A percentile compares a stretch with the other conserved stretches of the same genome.
Evolutionary conservation across 2,113 vertebrate species (phyloP).

Genomic region (Chitala chitala): DNA sequence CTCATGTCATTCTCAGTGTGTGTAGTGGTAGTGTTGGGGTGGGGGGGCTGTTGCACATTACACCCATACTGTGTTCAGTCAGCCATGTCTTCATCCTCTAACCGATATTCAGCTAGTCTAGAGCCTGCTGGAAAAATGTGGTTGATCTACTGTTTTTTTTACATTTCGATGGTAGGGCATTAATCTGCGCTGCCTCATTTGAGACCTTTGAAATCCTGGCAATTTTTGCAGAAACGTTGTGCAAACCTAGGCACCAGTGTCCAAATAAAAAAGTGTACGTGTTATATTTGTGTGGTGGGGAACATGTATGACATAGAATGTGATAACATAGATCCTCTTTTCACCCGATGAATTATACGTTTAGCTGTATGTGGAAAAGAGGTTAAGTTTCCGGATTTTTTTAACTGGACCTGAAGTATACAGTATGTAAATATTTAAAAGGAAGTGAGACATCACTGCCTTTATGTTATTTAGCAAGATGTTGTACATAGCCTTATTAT

Average conservation of each 20-base stretch:
- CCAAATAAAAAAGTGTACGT: background rate
- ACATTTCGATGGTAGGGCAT: too few species aligned
- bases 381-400: constrained; percentile 45
- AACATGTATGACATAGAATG: background rate
- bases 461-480: constrained; percentile 98
- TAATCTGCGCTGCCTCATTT: background rate
- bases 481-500: constrained; percentile 95
- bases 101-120: constrained; percentile 64
- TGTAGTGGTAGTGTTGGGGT: too few species aligned
- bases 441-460: constrained; percentile 86
- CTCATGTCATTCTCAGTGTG: too few species aligned
- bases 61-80: constrained; percentile 64
- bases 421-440: constrained; percentile 77
- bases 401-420: constrained; percentile 58
- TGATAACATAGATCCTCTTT: constrained; percentile 8
- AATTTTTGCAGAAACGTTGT: background rate
- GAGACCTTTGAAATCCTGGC: background rate
- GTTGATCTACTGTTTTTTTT: background rate
- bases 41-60: constrained; percentile 43
- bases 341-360: background rate
- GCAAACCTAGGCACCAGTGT: constrained; percentile 7
- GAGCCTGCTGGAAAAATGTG: constrained; percentile 44
- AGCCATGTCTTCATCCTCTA: constrained; percentile 62
- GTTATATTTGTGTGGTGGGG: background rate
- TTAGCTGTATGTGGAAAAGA: constrained; percentile 41